Evolutionary conservation across 2,113 vertebrate genomes (phyloP), one percentile per base, ranked within the genome.

Genomic region (Melanotaenia duboulayi): DNA sequence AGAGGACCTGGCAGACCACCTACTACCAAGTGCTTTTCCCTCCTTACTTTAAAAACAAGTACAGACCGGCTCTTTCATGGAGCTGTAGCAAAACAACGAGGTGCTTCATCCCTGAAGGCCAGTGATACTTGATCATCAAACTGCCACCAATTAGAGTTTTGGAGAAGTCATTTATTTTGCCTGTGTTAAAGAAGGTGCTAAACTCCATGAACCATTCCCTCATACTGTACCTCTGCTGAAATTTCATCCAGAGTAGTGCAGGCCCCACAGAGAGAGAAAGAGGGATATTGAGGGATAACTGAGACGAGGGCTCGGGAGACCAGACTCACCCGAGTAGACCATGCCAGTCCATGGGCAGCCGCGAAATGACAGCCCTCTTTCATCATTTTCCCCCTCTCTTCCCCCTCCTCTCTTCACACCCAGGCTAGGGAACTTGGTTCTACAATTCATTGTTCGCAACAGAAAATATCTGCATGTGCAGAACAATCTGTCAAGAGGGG

Each of bases 161-260:
- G 91, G 77, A 91, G 85, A 89, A 91, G 87, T 91, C 89, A 90
- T 91, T 92, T 90, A 93, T 93, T 93, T 90, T 91, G 89, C 88
- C 81, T 78, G 76, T 84, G 88, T 83, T 88, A 76, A 90, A 89
- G 81, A 92, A 91, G 92, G 93, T 90, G 91, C 90, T 90, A 92
- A 92, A 92, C 90, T 92, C 87, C 76, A 77, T 86, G 90, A 90
- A 92, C 85, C 90, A 89, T 91, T 92, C 90, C 89, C 83, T 91
- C 90, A 92, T 86, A n/a, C n/a, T n/a, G n/a, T n/a, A 81, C 76
- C 78, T 75, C 76, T 78, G 85, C 85, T 94, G 90, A 93, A 93
- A 93, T 93, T 90, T 92, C 90, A 92, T 91, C 92, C 89, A 86
- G 25, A 81, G 80, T 71, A 78, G 69, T 28, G 50, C 59, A 62